Evolutionary conservation across 2,797 vertebrate genomes (phyloP).

Genomic region (Cottoperca gobio): DNA sequence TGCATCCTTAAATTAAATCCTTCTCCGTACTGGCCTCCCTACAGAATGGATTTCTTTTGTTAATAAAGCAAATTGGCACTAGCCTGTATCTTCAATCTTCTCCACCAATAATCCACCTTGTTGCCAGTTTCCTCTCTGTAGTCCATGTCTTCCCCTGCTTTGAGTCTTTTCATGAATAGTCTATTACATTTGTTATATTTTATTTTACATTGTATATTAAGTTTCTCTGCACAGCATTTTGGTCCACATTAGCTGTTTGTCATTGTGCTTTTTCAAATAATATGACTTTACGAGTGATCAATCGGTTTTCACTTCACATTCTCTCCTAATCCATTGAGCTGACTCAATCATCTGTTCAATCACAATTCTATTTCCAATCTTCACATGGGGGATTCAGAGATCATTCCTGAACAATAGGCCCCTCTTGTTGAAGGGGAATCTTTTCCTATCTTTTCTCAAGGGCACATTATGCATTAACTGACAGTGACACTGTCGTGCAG

Average conservation of each 20-base stretch:
- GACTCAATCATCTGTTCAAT: constrained; percentile 28
- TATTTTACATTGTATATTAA: background rate
- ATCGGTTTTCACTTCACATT: background rate
- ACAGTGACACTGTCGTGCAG: accelerated
- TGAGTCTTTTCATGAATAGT: background rate
- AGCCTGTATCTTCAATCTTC: background rate
- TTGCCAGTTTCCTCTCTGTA: background rate
- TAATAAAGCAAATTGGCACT: background rate
- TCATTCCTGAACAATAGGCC: constrained; percentile 16
- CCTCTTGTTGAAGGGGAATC: background rate
- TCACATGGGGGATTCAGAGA: background rate
- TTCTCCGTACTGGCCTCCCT: background rate
- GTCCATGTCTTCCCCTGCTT: background rate
- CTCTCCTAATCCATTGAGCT: background rate
- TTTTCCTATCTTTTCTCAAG: constrained; percentile 19
- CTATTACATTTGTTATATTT: background rate
- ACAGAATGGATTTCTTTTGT: background rate
- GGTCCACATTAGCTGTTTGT: background rate
- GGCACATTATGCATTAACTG: constrained; percentile 5
- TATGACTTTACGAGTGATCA: background rate
- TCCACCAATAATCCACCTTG: background rate
- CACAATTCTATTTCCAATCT: constrained; percentile 31
- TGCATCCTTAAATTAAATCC: too few relatives aligned
- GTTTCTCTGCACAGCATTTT: background rate
- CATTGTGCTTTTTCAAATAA: background rate